Base-by-base conservation (phyloP, 2,888 invertebrate species). In the Callinectes sapidus region DNA sequence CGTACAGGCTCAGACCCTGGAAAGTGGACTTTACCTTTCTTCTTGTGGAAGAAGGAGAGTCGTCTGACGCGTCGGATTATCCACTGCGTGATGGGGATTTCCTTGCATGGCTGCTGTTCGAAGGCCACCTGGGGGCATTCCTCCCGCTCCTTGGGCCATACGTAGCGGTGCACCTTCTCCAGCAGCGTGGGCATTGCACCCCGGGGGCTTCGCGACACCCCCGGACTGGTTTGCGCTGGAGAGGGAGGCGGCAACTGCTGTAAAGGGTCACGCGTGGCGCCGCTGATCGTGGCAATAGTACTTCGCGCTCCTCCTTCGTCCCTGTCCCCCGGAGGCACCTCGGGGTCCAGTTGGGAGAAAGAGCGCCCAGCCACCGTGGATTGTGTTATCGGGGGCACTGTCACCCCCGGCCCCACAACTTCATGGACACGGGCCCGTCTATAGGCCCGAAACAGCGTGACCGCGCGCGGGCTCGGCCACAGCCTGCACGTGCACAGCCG, bases 81-180 rank as follows among this genome's bases (percentile, higher is more conserved):
- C 89, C 92, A 94, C 90, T 94, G 91, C 1, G 94, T 92, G 86
- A 94, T 85, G n/a, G 94, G 92, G 71, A 94, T 94, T 89, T 94
- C 94, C 55, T 91, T 91, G 32, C 92, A 92, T 0, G 90, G 92
- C 66, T 39, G 54, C 28, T 81, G 88, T 23, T 92, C 89, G 89
- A 92, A 92, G 89, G 92, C 92, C 92, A 92, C 89, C 42, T 89
- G 89, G 16, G 92, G 92, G 48, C 85, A 88, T 61, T 89, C 88
- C 55, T 90, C 89, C n/a, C 86, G 8, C 28, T 90, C 91, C 90
- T 81, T 91, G 23, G 89, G 94, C 87, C 92, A 91, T 55, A 92
- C 87, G 48, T 91, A 92, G 86, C 92, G 92, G 48, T 89, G 92
- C 13, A 92, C 90, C 66, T 92, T 92, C 85, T 92, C 92, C 90